phyloP scores from a whole-genome alignment of 2,113 vertebrate species.

The Petrocephalus microphthalmus region DNA sequence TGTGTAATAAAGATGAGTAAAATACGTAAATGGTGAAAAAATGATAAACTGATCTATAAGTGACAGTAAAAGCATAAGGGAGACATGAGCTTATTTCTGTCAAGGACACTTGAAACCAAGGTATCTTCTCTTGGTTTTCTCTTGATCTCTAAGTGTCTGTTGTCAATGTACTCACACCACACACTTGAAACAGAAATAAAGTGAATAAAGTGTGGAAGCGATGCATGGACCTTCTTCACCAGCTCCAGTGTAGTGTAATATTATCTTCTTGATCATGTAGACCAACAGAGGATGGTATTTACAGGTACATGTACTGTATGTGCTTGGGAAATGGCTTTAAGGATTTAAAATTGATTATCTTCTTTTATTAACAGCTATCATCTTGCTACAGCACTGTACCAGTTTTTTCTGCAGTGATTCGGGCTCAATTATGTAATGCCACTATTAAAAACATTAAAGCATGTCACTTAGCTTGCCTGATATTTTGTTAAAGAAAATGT shows the following conservation, averaged over 20 bases:
- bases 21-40: background rate
- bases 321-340: background rate
- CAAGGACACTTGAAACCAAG: slow-evolving; percentile 7
- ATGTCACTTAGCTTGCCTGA: background rate
- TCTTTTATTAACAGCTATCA: background rate
- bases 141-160: background rate
- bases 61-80: background rate
- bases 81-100: background rate
- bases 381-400: background rate
- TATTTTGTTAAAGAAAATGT: background rate
- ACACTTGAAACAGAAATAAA: background rate
- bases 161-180: background rate
- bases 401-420: background rate
- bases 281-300: background rate
- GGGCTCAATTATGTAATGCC: background rate
- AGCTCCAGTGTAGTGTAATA: background rate
- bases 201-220: background rate
- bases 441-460: background rate
- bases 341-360: background rate
- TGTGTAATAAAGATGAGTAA: background rate
- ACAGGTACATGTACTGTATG: background rate
- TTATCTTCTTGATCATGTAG: background rate
- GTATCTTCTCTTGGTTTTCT: background rate
- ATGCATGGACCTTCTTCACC: background rate
- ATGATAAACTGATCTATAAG: background rate